Evolutionary conservation across 1,140 invertebrate species (phyloP), one percentile per base, ranked within the genome.

Genomic region (Trichonephila clavipes): DNA sequence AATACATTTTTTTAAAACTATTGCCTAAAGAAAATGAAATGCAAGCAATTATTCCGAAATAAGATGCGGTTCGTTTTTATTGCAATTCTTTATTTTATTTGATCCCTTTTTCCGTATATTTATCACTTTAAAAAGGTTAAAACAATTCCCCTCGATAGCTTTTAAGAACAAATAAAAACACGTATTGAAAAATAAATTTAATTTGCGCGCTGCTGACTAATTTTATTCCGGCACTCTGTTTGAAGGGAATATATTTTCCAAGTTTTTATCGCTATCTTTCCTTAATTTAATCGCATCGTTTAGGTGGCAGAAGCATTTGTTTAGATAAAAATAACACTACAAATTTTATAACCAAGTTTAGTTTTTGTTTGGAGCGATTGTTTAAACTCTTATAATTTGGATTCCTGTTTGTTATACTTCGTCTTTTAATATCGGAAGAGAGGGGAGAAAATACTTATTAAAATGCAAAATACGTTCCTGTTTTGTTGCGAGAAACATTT

Each of bases 301-400:
- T 93, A 82, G 86, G 51, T 81, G 92, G 92, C 86, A 88, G 92
- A 51, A 93, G 92, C 92, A 88, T 88, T 93, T 93, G 92, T 93
- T 93, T 93, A 44, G 66, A 93, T 93, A 93, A 93, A 93, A 93
- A 93, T 93, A 93, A 93, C 92, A 88, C 92, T 93, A 40, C 86
- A 93, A 85, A 93, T 93, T 93, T 93, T 93, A 93, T 93, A 93
- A 93, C 92, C 92, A 88, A 93, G 86, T 93, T 93, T 93, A 93
- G 85, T 85, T 93, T 93, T 93, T 93, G 86, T 93, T 86, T 93
- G 24, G 69, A 77, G 58, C 92, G 58, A 88, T 93, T 93, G 92
- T 93, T 93, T 93, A 51, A 93, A 82, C 92, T 86, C 92, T 87
- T 58, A 93, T 93, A 93, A 93, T 93, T 93, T 93, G 44, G 92